These are phyloP conservation scores for Ceratoteleas bidentatus DNA, from an alignment of 1,140 invertebrate species.

Conservation along the genomic window DNA sequence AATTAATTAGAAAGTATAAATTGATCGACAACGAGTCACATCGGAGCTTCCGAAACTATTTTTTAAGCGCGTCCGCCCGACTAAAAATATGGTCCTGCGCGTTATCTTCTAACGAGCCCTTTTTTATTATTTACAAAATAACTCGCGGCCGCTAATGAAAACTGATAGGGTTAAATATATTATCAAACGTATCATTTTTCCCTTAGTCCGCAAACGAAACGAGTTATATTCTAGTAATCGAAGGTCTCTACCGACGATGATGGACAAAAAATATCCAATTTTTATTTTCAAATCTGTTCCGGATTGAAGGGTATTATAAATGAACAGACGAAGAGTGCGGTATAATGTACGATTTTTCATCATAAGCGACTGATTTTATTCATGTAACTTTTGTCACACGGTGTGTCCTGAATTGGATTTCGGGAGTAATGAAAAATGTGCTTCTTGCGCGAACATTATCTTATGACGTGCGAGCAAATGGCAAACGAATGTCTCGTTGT, in stretches of 20 bases:
- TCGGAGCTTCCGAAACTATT: conserved; percentile 14
- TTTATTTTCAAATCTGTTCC: conserved; percentile 56
- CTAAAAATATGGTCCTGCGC: conserved; percentile 17
- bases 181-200: conserved; percentile 43
- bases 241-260: conserved; percentile 41
- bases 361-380: conserved; percentile 45
- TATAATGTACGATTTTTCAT: conserved; percentile 52
- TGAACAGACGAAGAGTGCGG: conserved; percentile 42
- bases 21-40: conserved; percentile 21
- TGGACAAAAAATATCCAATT: conserved; percentile 54
- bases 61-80: conserved; percentile 7
- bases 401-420: conserved; percentile 41
- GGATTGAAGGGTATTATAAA: conserved; percentile 54
- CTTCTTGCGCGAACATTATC: conserved; percentile 6
- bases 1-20: conserved; percentile 31
- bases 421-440: conserved; percentile 38
- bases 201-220: conserved; percentile 35
- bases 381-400: conserved; percentile 38
- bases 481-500: conserved; percentile 19
- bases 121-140: conserved; percentile 25
- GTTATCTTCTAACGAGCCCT: conserved; percentile 5
- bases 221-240: conserved; percentile 50
- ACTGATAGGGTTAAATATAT: conserved; percentile 47
- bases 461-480: conserved; percentile 18
- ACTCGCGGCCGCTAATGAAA: conserved; percentile 29